Percentiles rank a stretch among this genome's conserved stretches.
Evolutionary conservation across 2,797 vertebrate genomes (phyloP).

Genomic region (Acipenser transmontanus): DNA sequence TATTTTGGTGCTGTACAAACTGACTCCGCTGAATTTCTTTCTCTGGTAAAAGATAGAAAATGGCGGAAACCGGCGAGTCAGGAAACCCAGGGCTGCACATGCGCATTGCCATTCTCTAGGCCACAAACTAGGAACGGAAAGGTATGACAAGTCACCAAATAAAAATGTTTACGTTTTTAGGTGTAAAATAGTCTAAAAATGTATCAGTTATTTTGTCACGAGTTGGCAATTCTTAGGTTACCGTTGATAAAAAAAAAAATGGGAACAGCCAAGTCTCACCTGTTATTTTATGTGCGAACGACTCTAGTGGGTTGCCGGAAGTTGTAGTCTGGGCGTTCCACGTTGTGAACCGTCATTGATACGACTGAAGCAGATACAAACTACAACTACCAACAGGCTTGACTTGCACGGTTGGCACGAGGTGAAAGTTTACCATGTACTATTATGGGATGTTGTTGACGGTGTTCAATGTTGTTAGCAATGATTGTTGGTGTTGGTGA

Average conservation of each 20-base stretch:
- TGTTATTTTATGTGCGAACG: conserved; percentile 3
- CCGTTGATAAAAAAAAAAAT: neutral
- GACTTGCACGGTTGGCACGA: neutral
- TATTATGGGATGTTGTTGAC: neutral
- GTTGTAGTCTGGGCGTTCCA: neutral
- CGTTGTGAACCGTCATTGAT: neutral
- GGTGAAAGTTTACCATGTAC: neutral
- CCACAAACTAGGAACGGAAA: conserved; percentile 1
- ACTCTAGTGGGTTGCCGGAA: neutral
- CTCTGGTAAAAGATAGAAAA: conserved; percentile 42
- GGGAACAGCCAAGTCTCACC: neutral
- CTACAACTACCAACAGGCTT: neutral
- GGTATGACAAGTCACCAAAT: neutral
- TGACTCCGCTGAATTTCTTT: conserved; percentile 41
- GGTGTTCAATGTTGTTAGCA: too few relatives aligned
- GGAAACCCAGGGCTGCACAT: conserved; percentile 32
- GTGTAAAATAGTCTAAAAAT: neutral
- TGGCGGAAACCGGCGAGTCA: conserved; percentile 43
- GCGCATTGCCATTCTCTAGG: conserved; percentile 15
- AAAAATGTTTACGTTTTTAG: neutral
- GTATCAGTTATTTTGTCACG: neutral
- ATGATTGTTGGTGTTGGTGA: too few relatives aligned
- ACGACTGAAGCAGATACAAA: neutral
- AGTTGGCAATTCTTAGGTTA: neutral
- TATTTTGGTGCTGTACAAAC: conserved; percentile 29